Evolutionary conservation across 2,797 vertebrate genomes (phyloP).

Genomic region (Sebastes oblongus): DNA sequence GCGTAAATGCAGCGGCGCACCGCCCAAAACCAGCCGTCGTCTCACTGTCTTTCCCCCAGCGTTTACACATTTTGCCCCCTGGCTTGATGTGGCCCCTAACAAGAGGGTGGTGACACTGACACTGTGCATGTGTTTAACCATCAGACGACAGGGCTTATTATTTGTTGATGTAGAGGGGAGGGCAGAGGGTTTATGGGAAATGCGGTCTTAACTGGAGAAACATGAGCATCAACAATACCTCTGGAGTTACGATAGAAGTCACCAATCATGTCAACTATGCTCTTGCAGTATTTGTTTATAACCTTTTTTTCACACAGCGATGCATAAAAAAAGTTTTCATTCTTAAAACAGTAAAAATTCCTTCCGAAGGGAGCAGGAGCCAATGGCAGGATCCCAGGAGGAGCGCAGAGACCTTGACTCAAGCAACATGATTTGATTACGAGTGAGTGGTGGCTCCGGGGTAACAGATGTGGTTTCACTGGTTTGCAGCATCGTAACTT

Average conservation of each 20-base stretch:
- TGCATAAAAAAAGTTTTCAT: constrained; percentile 8
- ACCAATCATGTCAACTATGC: neutral
- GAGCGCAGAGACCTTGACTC: constrained; percentile 32
- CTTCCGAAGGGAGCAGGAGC: neutral
- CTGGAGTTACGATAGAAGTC: neutral
- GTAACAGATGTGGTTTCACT: constrained; percentile 53
- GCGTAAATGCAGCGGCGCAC: constrained; percentile 39
- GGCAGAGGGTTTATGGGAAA: neutral
- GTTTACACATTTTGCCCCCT: constrained; percentile 62
- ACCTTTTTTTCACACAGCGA: neutral
- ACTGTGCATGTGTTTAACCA: constrained; percentile 45
- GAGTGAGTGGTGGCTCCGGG: constrained; percentile 16
- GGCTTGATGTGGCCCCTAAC: constrained; percentile 51
- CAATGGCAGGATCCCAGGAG: neutral
- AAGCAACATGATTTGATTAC: constrained; percentile 28
- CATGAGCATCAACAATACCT: neutral
- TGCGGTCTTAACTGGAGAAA: constrained; percentile 2
- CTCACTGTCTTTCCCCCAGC: constrained; percentile 39
- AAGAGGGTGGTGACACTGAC: constrained; percentile 40
- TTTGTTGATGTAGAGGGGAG: neutral
- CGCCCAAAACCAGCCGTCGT: constrained; percentile 65
- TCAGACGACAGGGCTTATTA: neutral
- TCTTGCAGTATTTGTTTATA: neutral
- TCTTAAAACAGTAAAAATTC: neutral
- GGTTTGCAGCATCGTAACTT: constrained; percentile 32